Percentiles rank a stretch among this genome's conserved stretches.
Conservation (phyloP, 2,888 invertebrate species). For the Anaspis maculata region DNA sequence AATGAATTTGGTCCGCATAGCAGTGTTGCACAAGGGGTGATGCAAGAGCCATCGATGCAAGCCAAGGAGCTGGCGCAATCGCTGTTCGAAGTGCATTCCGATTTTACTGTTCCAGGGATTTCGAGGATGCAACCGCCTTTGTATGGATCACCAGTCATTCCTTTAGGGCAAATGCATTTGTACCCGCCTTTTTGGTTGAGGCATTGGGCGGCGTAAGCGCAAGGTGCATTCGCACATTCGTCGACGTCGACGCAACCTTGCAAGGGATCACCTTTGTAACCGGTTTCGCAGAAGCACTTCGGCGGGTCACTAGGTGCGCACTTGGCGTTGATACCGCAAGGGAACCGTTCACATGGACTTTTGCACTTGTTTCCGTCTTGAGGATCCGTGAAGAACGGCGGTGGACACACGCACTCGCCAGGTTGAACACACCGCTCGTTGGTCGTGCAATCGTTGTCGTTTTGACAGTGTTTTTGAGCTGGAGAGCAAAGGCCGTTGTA, state of each 20-base stretch:
- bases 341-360: conserved; percentile 85
- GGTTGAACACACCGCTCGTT: conserved; percentile 90
- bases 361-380: conserved; percentile 79
- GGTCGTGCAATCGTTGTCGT: conserved; percentile 72
- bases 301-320: conserved; percentile 86
- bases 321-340: conserved; percentile 83
- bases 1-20: conserved; percentile 77
- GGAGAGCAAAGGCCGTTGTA: conserved; percentile 75
- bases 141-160: conserved; percentile 78
- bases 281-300: conserved; percentile 78
- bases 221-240: conserved; percentile 77
- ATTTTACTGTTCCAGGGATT: conserved; percentile 48
- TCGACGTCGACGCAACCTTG: conserved; percentile 79
- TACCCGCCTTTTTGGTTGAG: conserved; percentile 80
- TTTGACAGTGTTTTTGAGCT: conserved; percentile 73
- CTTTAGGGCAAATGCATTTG: conserved; percentile 76
- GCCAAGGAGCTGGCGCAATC: conserved; percentile 76
- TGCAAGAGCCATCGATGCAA: conserved; percentile 70
- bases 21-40: conserved; percentile 71
- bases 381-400: conserved; percentile 80
- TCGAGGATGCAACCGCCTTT: conserved; percentile 66
- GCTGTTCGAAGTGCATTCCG: conserved; percentile 61
- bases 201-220: conserved; percentile 82
- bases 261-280: conserved; percentile 79
- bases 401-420: conserved; percentile 84